Evolutionary conservation across 2,113 vertebrate genomes (phyloP).

Genomic region (Crotophaga sulcirostris): DNA sequence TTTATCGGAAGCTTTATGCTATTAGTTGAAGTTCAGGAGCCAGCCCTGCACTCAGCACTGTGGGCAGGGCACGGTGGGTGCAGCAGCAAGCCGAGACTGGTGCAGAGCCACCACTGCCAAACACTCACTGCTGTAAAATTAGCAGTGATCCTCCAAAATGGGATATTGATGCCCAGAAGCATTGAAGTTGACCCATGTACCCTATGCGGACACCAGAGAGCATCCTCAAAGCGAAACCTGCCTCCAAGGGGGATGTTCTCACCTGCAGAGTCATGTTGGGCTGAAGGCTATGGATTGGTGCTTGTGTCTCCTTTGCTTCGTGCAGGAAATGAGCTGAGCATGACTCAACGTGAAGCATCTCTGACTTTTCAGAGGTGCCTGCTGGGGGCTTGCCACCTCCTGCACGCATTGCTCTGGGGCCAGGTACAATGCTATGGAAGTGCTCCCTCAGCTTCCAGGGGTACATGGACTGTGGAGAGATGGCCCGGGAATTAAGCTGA

Average conservation of each 20-base stretch:
- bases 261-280: fast-evolving
- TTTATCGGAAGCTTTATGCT: constrained; percentile 33
- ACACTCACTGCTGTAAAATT: background rate
- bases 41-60: background rate
- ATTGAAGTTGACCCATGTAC: background rate
- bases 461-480: fast-evolving
- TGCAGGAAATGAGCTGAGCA: background rate
- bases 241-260: background rate
- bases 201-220: background rate
- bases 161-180: background rate
- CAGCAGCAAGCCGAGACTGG: background rate
- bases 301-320: background rate
- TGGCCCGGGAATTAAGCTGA: background rate
- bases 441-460: background rate
- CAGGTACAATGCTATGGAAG: background rate
- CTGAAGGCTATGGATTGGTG: background rate
- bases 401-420: background rate
- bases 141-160: background rate
- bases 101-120: background rate
- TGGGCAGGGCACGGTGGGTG: fast-evolving
- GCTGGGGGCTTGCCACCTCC: background rate
- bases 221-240: background rate
- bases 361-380: background rate
- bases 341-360: background rate
- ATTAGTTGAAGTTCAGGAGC: background rate